These are phyloP conservation scores for Andrena flavipes DNA, from an alignment of 2,888 invertebrate genomes.

Conservation along the genomic window DNA sequence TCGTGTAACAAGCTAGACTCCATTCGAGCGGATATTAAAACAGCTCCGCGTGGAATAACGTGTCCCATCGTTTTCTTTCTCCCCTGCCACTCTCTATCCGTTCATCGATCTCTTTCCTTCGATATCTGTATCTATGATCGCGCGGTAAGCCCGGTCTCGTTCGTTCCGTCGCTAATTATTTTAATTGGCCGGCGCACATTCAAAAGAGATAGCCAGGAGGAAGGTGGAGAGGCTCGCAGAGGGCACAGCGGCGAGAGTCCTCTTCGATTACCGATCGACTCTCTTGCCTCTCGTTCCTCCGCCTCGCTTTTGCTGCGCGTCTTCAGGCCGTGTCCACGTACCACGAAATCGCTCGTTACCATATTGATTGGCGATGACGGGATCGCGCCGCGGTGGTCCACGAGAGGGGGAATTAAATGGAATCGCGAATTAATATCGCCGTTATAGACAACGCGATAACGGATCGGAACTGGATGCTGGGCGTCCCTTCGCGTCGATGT, in stretches of 20 bases:
- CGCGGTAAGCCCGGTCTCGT: conserved; percentile 78
- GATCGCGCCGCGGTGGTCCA: conserved; percentile 72
- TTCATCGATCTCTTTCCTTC: conserved; percentile 61
- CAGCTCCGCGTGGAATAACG: conserved; percentile 63
- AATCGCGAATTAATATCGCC: conserved; percentile 77
- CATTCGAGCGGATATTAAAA: conserved; percentile 66
- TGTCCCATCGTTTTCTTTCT: conserved; percentile 52
- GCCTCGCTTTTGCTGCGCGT: conserved; percentile 7
- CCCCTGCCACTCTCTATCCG: conserved; percentile 54
- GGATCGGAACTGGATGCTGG: background rate
- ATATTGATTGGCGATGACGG: conserved; percentile 84
- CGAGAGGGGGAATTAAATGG: conserved; percentile 75
- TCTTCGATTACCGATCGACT: conserved; percentile 73
- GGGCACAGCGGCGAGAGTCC: conserved; percentile 66
- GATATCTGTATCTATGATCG: conserved; percentile 81
- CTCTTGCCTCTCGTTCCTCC: conserved; percentile 21
- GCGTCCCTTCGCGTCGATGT: background rate
- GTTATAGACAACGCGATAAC: conserved; percentile 43
- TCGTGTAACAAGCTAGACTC: conserved; percentile 45
- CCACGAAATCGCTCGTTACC: conserved; percentile 82
- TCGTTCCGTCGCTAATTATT: conserved; percentile 85
- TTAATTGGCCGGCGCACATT: conserved; percentile 85
- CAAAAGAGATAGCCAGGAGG: conserved; percentile 80
- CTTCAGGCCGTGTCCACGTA: conserved; percentile 14
- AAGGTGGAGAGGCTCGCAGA: conserved; percentile 72